A percentile compares a stretch with the other conserved stretches of the same genome.
Evolutionary conservation across 2,888 invertebrate genomes (phyloP).

Genomic region (Rosalia funebris): DNA sequence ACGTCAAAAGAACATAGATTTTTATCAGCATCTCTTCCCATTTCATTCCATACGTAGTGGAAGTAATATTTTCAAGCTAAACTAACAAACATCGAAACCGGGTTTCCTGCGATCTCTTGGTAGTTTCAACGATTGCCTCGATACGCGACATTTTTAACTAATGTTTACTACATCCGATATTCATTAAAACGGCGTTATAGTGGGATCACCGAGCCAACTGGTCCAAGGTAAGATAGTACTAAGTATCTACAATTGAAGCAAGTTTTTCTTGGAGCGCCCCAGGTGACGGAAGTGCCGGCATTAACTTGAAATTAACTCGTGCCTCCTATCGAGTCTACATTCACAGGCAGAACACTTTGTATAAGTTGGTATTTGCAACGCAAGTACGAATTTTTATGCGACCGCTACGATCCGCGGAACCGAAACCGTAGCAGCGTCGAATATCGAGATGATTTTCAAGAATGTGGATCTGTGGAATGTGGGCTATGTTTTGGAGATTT

Average conservation of each 20-base stretch:
- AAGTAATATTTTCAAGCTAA: neutral
- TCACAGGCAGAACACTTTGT: neutral
- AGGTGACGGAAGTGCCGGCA: conserved; percentile 44
- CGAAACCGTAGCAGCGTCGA: no score
- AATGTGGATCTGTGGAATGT: no score
- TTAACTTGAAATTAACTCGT: conserved; percentile 44
- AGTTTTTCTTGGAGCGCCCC: conserved; percentile 44
- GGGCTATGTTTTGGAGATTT: no score
- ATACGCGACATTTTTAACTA: conserved; percentile 8
- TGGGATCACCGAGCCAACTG: conserved; percentile 31
- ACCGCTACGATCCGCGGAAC: no score
- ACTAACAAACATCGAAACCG: no score
- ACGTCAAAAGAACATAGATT: no score
- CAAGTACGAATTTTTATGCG: neutral
- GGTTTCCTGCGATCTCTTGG: no score
- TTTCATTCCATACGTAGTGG: no score
- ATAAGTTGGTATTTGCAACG: conserved; percentile 3
- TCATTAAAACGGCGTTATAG: conserved; percentile 10
- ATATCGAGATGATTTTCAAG: no score
- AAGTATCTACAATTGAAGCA: conserved; percentile 37
- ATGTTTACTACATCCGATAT: conserved; percentile 9
- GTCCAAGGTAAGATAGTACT: conserved; percentile 26
- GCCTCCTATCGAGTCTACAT: conserved; percentile 34
- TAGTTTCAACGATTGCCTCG: neutral
- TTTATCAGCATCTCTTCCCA: no score